These are phyloP conservation scores for Unio pictorum DNA, from an alignment of 2,888 invertebrate genomes.

Conservation along the genomic window DNA sequence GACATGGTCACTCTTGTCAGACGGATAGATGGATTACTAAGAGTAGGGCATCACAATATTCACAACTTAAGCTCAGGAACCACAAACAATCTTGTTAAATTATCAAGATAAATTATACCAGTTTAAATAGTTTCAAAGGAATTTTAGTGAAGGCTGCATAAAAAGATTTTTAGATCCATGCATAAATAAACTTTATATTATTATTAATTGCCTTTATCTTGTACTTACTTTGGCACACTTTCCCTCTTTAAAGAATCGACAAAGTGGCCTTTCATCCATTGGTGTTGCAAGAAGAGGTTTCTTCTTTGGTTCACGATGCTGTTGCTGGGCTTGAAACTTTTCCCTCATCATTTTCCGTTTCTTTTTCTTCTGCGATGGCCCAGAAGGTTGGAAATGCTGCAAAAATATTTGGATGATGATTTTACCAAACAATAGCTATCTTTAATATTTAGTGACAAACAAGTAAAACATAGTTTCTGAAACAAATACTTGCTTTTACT, in stretches of 20 bases:
- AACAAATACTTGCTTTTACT: neutral
- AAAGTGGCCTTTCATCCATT: constrained; percentile 73
- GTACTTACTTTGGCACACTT: constrained; percentile 78
- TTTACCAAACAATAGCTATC: too few relatives aligned
- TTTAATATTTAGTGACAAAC: neutral
- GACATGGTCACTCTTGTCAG: too few relatives aligned
- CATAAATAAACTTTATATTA: neutral
- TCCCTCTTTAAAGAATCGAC: constrained; percentile 89
- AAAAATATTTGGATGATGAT: neutral
- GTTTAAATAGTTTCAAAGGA: too few relatives aligned
- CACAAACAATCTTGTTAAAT: too few relatives aligned
- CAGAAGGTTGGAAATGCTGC: constrained; percentile 9
- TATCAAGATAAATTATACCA: too few relatives aligned
- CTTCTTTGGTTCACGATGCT: constrained; percentile 36
- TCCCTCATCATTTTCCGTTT: constrained; percentile 24
- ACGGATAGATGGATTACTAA: too few relatives aligned
- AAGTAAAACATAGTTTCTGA: too few relatives aligned
- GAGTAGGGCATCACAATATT: too few relatives aligned
- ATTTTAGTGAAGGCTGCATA: neutral
- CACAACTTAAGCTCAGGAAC: too few relatives aligned
- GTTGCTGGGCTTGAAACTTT: constrained; percentile 25
- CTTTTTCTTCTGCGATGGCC: constrained; percentile 18
- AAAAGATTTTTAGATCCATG: neutral
- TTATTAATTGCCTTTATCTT: neutral
- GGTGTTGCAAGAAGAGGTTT: constrained; percentile 58